A percentile compares a stretch with the other conserved stretches of the same genome.
These are phyloP conservation scores for Zaprionus davidi DNA, from an alignment of 1,140 invertebrate genomes.

Conservation along the genomic window DNA sequence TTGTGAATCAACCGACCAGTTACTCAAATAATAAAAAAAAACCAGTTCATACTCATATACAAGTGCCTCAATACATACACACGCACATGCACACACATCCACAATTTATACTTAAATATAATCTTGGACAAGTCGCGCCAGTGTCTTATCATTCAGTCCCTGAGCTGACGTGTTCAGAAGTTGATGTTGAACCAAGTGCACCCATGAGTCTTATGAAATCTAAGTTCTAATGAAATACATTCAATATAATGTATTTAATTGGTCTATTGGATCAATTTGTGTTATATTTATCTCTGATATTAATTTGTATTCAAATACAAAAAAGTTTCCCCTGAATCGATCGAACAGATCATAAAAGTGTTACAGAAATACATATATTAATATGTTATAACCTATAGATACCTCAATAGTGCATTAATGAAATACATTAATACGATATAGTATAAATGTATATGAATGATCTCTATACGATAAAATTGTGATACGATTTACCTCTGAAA, in stretches of 20 bases:
- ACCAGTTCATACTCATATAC: not conserved
- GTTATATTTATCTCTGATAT: not conserved
- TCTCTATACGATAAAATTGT: not conserved
- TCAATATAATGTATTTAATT: not conserved
- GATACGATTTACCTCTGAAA: not conserved
- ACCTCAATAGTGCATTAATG: not conserved
- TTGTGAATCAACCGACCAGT: slow-evolving; percentile 29
- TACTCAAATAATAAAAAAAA: not conserved
- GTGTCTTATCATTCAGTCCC: slow-evolving; percentile 37
- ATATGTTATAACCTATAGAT: not conserved
- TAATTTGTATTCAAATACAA: not conserved
- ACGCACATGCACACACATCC: not conserved
- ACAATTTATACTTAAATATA: slow-evolving; percentile 2
- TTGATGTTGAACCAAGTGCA: slow-evolving; percentile 26
- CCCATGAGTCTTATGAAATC: not conserved
- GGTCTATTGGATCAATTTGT: not conserved
- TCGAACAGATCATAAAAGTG: not conserved
- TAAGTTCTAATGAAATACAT: not conserved
- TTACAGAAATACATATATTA: not conserved
- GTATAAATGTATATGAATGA: not conserved
- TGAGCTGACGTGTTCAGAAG: slow-evolving; percentile 31
- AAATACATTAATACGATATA: too few relatives aligned
- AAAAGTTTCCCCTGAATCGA: not conserved
- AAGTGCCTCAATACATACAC: slow-evolving; percentile 4
- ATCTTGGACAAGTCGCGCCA: slow-evolving; percentile 4